Evolutionary conservation across 2,797 vertebrate genomes (phyloP).

Genomic region (Aselliscus stoliczkanus): DNA sequence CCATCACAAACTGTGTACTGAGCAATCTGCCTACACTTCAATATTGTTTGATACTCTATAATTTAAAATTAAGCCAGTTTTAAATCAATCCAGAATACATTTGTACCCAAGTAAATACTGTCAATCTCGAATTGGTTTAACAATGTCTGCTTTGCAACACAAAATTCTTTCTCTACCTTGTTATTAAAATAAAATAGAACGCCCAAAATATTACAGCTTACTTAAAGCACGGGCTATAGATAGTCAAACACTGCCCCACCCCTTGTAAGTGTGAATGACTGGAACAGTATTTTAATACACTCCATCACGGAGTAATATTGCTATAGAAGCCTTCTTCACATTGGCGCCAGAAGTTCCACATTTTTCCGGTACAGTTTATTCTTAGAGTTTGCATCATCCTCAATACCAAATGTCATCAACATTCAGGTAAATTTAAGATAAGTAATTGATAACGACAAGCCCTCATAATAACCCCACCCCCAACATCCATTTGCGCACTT

Average conservation of each 20-base stretch:
- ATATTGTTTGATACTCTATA: not conserved
- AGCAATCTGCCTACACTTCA: not conserved
- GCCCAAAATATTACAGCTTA: constrained; percentile 20
- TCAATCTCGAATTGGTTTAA: not conserved
- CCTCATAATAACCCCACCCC: not conserved
- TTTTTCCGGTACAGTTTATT: not conserved
- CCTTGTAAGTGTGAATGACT: not conserved
- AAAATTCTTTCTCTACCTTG: not conserved
- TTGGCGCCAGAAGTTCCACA: not conserved
- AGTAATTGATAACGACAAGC: not conserved
- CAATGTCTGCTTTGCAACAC: not conserved
- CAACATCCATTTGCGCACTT: not conserved
- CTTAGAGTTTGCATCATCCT: not conserved
- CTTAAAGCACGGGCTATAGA: not conserved
- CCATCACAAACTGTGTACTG: not conserved
- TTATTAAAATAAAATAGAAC: not conserved
- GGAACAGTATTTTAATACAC: constrained; percentile 28
- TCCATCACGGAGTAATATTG: not conserved
- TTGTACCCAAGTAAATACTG: not conserved
- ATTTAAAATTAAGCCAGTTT: not conserved
- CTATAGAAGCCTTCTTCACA: not conserved
- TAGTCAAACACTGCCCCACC: constrained; percentile 32
- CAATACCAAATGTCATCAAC: not conserved
- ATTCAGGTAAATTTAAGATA: not conserved
- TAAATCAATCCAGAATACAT: not conserved